Evolutionary conservation across 2,113 vertebrate species (phyloP).

Genomic region (Lagopus muta): DNA sequence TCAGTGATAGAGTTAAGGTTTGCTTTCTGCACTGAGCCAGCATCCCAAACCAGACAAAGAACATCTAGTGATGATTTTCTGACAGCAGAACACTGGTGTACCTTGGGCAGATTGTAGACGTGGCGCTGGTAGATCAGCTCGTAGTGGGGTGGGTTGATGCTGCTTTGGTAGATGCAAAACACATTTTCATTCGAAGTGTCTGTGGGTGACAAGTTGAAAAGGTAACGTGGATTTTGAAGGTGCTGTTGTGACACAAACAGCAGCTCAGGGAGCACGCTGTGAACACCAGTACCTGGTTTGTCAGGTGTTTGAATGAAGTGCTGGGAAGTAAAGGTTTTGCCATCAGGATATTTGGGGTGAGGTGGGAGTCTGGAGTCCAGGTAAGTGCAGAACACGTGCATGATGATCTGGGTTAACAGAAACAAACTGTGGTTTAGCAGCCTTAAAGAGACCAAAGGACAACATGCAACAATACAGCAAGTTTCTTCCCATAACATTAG

Average conservation of each 20-base stretch:
- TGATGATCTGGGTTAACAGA: constrained; percentile 84
- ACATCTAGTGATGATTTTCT: fast-evolving
- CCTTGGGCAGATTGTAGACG: constrained; percentile 93
- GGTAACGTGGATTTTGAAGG: neutral
- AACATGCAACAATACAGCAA: neutral
- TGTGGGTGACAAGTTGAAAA: constrained; percentile 43
- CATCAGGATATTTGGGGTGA: constrained; percentile 95
- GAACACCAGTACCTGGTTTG: constrained; percentile 85
- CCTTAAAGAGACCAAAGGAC: neutral
- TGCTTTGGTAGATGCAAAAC: constrained; percentile 94
- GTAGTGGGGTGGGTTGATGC: constrained; percentile 91
- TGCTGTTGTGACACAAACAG: fast-evolving
- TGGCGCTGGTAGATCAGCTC: constrained; percentile 94
- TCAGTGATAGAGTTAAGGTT: neutral
- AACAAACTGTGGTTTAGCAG: fast-evolving
- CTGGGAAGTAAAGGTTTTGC: constrained; percentile 96
- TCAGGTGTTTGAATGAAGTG: constrained; percentile 94
- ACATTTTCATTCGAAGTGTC: constrained; percentile 93
- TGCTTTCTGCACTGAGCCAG: neutral
- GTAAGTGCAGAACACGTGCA: constrained; percentile 96
- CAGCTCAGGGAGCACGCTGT: neutral
- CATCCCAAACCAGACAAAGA: fast-evolving
- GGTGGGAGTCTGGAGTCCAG: constrained; percentile 94
- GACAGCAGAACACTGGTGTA: neutral
- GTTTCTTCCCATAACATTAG: fast-evolving